phyloP scores from a whole-genome alignment of 2,888 invertebrate species.

The Drosophila kuntzei region DNA sequence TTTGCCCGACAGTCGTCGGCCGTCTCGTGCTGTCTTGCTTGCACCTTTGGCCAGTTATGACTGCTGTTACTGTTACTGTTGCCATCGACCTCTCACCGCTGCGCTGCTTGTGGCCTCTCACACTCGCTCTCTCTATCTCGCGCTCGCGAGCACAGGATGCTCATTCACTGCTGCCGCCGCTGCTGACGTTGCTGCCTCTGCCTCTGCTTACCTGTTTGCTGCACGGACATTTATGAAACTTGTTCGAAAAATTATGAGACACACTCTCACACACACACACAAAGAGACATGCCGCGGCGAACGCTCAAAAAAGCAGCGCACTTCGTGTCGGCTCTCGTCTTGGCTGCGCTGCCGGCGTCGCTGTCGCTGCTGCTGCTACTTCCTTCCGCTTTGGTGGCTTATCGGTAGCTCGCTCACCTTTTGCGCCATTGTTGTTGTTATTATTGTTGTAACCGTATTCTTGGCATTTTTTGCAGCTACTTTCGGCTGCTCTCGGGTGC shows the following conservation, averaged over 20 bases:
- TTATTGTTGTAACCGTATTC: conserved; percentile 30
- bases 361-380: conserved; percentile 34
- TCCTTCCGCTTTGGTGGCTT: conserved; percentile 68
- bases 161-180: conserved; percentile 41
- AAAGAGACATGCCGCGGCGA: conserved; percentile 16
- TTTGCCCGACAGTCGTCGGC: conserved; percentile 51
- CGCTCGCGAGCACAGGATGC: conserved; percentile 43
- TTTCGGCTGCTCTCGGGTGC: conserved; percentile 33
- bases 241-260: conserved; percentile 79
- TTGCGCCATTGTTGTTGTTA: conserved; percentile 56
- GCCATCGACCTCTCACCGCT: conserved; percentile 67
- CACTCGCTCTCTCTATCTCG: conserved; percentile 41
- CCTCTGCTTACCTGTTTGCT: conserved; percentile 66
- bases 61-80: conserved; percentile 76
- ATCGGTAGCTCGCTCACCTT: conserved; percentile 69
- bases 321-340: conserved; percentile 26
- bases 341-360: conserved; percentile 16
- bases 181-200: conserved; percentile 40
- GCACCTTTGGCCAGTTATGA: conserved; percentile 33
- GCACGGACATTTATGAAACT: conserved; percentile 78
- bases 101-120: conserved; percentile 9
- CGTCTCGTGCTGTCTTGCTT: conserved; percentile 44
- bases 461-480: conserved; percentile 40
- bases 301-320: conserved; percentile 27
- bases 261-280: conserved; percentile 2